phyloP scores from a whole-genome alignment of 2,888 invertebrate genomes.

The Punctoribates punctum region DNA sequence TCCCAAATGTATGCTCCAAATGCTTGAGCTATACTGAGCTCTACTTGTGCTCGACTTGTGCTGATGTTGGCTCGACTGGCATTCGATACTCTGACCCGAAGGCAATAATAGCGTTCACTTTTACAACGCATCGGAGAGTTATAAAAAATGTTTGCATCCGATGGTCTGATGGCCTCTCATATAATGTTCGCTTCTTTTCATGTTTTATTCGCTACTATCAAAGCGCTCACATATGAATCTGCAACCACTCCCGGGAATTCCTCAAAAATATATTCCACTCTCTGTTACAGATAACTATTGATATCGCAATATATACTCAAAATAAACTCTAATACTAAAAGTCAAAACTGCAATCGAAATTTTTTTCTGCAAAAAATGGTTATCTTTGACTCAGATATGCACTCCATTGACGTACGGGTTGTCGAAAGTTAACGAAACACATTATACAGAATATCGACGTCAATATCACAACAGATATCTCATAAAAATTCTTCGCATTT shows the following conservation, averaged over 20 bases:
- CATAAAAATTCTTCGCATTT: too few species aligned
- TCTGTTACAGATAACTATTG: slow-evolving; percentile 13
- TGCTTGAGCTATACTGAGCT: slow-evolving; percentile 6
- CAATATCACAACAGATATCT: not conserved
- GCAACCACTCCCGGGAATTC: slow-evolving; percentile 15
- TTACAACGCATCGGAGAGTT: slow-evolving; percentile 27
- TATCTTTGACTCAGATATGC: not conserved
- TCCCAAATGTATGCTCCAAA: slow-evolving; percentile 35
- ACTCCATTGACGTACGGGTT: not conserved
- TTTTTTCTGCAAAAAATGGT: not conserved
- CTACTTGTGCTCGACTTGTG: slow-evolving; percentile 1
- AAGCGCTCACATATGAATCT: slow-evolving; percentile 27
- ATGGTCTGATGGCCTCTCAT: slow-evolving; percentile 25
- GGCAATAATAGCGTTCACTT: slow-evolving; percentile 27
- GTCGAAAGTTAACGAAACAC: not conserved
- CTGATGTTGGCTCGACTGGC: slow-evolving; percentile 16
- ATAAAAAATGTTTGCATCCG: slow-evolving; percentile 33
- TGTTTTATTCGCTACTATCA: slow-evolving; percentile 28
- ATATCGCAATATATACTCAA: not conserved
- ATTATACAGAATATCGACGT: not conserved
- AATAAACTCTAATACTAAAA: not conserved
- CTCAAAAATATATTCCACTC: slow-evolving; percentile 3
- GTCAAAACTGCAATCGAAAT: slow-evolving; percentile 1
- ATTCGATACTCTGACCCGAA: slow-evolving; percentile 29
- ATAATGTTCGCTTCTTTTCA: slow-evolving; percentile 30